These are phyloP conservation scores for Calliphora vomitoria DNA, from an alignment of 2,888 invertebrate species.

Conservation along the genomic window DNA sequence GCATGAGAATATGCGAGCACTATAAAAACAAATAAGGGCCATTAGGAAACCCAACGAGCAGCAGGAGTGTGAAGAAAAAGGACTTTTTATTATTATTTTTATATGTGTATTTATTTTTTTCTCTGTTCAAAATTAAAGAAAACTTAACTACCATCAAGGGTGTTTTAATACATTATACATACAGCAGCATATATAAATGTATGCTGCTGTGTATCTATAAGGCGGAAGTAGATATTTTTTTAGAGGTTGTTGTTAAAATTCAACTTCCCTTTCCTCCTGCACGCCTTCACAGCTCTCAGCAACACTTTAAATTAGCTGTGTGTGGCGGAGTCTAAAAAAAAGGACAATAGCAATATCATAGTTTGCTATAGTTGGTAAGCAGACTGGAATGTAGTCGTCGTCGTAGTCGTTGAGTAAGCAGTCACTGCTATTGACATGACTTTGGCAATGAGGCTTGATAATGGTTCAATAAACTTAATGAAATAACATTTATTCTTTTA, in stretches of 20 bases:
- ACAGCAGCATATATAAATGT: no score
- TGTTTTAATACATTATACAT: constrained; percentile 58
- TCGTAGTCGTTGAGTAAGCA: neutral
- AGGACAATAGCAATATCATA: constrained; percentile 30
- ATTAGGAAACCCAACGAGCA: constrained; percentile 18
- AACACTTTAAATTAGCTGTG: constrained; percentile 56
- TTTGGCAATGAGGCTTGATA: constrained; percentile 73
- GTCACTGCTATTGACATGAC: constrained; percentile 70
- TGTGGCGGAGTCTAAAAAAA: constrained; percentile 19
- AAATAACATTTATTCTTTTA: constrained; percentile 64
- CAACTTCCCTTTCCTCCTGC: neutral
- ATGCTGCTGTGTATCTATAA: neutral
- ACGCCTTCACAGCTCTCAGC: neutral
- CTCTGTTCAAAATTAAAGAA: constrained; percentile 54
- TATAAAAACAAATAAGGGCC: constrained; percentile 33
- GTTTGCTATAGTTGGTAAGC: neutral
- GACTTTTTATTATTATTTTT: constrained; percentile 26
- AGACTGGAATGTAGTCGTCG: neutral
- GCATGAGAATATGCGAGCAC: neutral
- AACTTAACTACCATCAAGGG: constrained; percentile 66
- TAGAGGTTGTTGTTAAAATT: constrained; percentile 16
- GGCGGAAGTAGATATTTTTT: constrained; percentile 30
- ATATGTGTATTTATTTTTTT: constrained; percentile 5
- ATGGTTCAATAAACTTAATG: constrained; percentile 74
- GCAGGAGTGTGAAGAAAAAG: neutral